Evolutionary conservation across 2,113 vertebrate genomes (phyloP).

Genomic region (Nycticorax nycticorax): DNA sequence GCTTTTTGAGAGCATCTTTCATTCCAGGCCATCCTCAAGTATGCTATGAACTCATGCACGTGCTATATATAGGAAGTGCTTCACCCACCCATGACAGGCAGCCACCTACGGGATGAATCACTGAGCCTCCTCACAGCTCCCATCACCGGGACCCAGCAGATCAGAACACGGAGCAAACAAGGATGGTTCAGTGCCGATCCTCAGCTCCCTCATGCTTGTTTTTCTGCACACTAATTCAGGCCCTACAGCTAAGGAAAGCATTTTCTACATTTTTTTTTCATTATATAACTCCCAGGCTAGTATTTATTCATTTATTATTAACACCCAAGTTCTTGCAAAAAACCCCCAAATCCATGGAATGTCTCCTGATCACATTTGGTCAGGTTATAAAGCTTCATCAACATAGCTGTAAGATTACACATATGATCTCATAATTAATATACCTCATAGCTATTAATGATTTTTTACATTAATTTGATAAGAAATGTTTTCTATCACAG

Average conservation of each 20-base stretch:
- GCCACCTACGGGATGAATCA: constrained; percentile 51
- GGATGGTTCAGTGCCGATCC: neutral
- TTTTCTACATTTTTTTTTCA: neutral
- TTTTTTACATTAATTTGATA: neutral
- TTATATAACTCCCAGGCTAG: neutral
- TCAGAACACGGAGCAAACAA: neutral
- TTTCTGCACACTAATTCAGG: neutral
- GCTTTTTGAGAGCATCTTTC: constrained; percentile 24
- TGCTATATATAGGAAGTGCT: constrained; percentile 22
- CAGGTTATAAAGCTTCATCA: neutral
- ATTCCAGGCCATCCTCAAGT: constrained; percentile 16
- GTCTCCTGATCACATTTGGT: neutral
- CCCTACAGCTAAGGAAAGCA: neutral
- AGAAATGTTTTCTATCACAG: neutral
- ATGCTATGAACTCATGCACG: neutral
- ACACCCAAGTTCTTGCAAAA: neutral
- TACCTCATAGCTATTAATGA: neutral
- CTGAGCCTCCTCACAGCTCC: constrained; percentile 4
- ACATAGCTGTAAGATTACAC: neutral
- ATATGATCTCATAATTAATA: neutral
- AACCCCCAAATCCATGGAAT: neutral
- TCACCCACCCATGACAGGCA: constrained; percentile 53
- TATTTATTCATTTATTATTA: neutral
- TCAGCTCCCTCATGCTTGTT: neutral
- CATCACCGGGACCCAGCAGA: neutral